These are phyloP conservation scores for Hylaea fasciaria DNA, from an alignment of 2,888 invertebrate genomes.

Conservation along the genomic window DNA sequence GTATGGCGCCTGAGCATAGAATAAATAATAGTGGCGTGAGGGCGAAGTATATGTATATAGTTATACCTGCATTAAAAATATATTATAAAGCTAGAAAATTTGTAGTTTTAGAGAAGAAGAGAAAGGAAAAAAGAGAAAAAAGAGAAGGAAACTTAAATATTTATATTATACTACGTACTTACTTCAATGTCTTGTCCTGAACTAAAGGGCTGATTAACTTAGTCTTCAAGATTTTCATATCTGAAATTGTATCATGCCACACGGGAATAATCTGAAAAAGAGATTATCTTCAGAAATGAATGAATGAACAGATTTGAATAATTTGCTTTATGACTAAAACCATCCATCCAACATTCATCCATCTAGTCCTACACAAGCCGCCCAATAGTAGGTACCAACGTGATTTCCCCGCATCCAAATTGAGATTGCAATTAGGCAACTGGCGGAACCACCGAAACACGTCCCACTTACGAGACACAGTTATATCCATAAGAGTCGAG, in stretches of 20 bases:
- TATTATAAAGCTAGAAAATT: no score
- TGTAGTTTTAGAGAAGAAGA: no score
- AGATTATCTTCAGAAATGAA: neutral
- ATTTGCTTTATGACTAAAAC: no score
- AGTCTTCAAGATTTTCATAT: no score
- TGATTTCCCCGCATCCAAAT: conserved; percentile 18
- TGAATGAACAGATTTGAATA: neutral
- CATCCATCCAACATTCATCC: no score
- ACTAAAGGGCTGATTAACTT: no score
- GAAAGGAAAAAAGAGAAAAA: no score
- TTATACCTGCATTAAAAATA: neutral
- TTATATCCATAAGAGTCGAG: conserved; percentile 49
- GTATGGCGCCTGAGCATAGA: neutral
- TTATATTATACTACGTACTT: no score
- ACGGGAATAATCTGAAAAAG: neutral
- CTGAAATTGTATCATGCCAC: neutral
- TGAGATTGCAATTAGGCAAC: conserved; percentile 29
- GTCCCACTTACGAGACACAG: conserved; percentile 40
- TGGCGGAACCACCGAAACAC: conserved; percentile 34
- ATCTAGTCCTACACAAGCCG: neutral
- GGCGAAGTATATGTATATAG: neutral
- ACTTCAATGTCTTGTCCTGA: no score
- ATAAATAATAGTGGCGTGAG: no score
- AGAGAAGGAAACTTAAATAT: no score
- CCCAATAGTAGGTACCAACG: conserved; percentile 12